Evolutionary conservation across 2,113 vertebrate species (phyloP).

Genomic region (Ctenomys sociabilis): DNA sequence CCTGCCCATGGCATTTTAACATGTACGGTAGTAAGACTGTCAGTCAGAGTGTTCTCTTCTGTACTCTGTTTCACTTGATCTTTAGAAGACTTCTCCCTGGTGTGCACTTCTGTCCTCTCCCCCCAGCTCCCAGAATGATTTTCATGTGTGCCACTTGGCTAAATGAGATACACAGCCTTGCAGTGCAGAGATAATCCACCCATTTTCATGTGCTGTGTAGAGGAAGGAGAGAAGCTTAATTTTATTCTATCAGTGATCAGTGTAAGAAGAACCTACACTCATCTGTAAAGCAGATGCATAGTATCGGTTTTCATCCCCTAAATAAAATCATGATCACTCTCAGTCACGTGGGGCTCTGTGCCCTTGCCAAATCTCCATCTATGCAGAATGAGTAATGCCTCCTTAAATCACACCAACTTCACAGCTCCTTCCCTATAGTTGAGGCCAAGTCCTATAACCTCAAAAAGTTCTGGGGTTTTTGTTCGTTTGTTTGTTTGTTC

Average conservation of each 20-base stretch:
- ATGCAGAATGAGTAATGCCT: not conserved
- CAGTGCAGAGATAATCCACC: slow-evolving; percentile 18
- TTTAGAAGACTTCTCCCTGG: slow-evolving; percentile 8
- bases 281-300: not conserved
- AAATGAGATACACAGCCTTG: not conserved
- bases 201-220: not conserved
- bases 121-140: not conserved
- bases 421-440: not conserved
- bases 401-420: not conserved
- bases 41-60: not conserved
- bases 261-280: not conserved
- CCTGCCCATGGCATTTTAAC: slow-evolving; percentile 20
- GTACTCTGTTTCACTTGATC: not conserved
- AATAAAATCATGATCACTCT: not conserved
- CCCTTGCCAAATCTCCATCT: not conserved
- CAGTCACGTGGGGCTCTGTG: not conserved
- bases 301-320: not conserved
- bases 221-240: slow-evolving; percentile 30
- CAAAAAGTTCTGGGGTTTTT: not conserved
- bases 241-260: slow-evolving; percentile 38
- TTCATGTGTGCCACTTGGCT: not conserved
- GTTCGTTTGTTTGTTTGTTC: not conserved
- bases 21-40: not conserved
- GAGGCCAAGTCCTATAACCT: not conserved
- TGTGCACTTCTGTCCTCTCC: not conserved